Evolutionary conservation across 2,797 vertebrate genomes (phyloP).

Genomic region (Mergus octosetaceus): DNA sequence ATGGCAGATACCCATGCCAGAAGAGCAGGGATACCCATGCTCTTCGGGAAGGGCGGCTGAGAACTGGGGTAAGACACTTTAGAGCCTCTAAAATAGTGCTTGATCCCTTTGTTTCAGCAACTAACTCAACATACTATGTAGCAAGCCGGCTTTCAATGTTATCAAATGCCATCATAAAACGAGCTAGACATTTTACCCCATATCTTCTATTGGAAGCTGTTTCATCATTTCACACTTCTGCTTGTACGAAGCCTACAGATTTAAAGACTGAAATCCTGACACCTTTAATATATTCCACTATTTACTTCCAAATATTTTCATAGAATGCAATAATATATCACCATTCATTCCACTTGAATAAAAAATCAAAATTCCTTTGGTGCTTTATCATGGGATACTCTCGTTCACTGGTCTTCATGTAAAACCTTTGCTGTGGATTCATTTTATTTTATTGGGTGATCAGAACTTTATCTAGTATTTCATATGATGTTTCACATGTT

Average conservation of each 20-base stretch:
- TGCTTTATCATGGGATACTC: not conserved
- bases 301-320: slow-evolving; percentile 17
- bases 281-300: not conserved
- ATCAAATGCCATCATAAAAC: not conserved
- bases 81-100: not conserved
- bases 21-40: not conserved
- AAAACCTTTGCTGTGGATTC: not conserved
- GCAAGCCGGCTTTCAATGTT: not conserved
- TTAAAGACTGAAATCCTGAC: slow-evolving; percentile 7
- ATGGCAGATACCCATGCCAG: too few relatives aligned
- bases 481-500: not conserved
- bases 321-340: not conserved
- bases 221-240: not conserved
- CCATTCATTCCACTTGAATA: slow-evolving; percentile 2
- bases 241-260: not conserved
- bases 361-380: not conserved
- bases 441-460: not conserved
- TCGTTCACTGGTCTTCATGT: not conserved
- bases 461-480: not conserved
- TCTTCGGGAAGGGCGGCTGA: not conserved
- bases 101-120: not conserved
- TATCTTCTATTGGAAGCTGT: not conserved
- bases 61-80: not conserved
- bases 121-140: not conserved
- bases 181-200: not conserved